These are phyloP conservation scores for Drosophila meridionalis DNA, from an alignment of 2,888 invertebrate genomes.

Conservation along the genomic window DNA sequence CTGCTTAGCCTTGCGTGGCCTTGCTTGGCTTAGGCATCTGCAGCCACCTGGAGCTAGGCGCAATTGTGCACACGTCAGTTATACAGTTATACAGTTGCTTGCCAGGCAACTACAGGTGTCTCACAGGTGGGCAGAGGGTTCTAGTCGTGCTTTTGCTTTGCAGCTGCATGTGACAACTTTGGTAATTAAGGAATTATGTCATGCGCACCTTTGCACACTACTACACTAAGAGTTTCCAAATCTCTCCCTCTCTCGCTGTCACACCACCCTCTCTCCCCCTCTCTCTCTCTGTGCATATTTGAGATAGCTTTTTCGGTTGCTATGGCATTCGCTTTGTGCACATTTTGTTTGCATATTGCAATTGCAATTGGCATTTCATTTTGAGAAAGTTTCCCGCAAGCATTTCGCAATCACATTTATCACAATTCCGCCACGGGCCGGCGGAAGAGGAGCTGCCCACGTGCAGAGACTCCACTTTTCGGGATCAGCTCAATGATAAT, in stretches of 20 bases:
- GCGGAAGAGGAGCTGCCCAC: conserved; percentile 2
- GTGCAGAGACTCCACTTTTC: neutral
- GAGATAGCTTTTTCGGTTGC: conserved; percentile 58
- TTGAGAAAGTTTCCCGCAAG: conserved; percentile 39
- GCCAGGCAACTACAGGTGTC: conserved; percentile 3
- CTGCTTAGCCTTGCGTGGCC: neutral
- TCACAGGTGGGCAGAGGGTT: neutral
- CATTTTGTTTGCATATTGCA: conserved; percentile 45
- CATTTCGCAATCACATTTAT: conserved; percentile 26
- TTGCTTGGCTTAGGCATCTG: neutral
- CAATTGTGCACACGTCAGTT: conserved; percentile 39
- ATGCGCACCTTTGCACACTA: conserved; percentile 57
- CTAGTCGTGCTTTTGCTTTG: conserved; percentile 11
- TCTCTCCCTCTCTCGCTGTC: neutral
- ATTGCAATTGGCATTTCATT: conserved; percentile 62
- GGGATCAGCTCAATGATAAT: neutral
- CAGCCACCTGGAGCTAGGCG: conserved; percentile 1
- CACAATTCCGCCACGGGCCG: conserved; percentile 4
- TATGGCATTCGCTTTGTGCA: conserved; percentile 45
- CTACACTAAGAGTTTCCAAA: conserved; percentile 11
- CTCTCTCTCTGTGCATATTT: neutral
- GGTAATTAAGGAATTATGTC: conserved; percentile 80
- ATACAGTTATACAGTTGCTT: neutral
- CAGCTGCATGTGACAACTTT: conserved; percentile 70
- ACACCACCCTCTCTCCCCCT: neutral